Evolutionary conservation across 2,888 invertebrate genomes (phyloP).

Genomic region (Synergus laeviventris): DNA sequence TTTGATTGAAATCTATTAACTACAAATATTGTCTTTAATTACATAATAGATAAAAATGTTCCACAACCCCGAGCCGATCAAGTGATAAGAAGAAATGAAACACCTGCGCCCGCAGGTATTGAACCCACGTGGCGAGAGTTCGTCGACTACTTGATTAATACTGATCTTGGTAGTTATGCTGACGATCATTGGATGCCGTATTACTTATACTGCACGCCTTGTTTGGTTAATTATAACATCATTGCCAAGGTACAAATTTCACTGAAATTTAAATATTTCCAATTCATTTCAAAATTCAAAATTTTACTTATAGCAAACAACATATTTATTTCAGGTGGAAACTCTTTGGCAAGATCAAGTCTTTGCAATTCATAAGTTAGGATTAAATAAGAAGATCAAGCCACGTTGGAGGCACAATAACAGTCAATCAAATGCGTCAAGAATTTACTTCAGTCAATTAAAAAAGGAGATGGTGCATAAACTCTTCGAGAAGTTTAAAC

Average conservation of each 20-base stretch:
- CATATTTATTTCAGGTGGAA: slow-evolving; percentile 73
- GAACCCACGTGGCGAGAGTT: slow-evolving; percentile 79
- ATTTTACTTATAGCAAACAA: too few relatives aligned
- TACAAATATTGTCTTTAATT: not conserved
- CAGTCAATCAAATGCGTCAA: slow-evolving; percentile 65
- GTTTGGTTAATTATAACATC: slow-evolving; percentile 78
- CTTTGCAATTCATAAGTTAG: slow-evolving; percentile 72
- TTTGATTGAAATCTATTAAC: not conserved
- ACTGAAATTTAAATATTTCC: slow-evolving; percentile 16
- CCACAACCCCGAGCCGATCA: slow-evolving; percentile 56
- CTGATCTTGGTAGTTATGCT: slow-evolving; percentile 74
- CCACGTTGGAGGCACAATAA: slow-evolving; percentile 73
- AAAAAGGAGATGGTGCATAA: slow-evolving; percentile 67
- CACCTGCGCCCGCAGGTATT: slow-evolving; percentile 66
- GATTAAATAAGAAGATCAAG: slow-evolving; percentile 65
- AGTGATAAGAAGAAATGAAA: slow-evolving; percentile 55
- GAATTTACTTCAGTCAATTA: slow-evolving; percentile 76
- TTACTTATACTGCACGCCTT: slow-evolving; percentile 79
- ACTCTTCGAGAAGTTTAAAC: slow-evolving; percentile 76
- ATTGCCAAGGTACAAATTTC: slow-evolving; percentile 75
- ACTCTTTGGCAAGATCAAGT: slow-evolving; percentile 78
- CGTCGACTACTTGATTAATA: slow-evolving; percentile 76
- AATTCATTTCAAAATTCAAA: not conserved
- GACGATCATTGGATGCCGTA: slow-evolving; percentile 81
- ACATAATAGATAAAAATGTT: slow-evolving; percentile 50